Evolutionary conservation across 2,113 vertebrate genomes (phyloP).

Genomic region (Triplophysa tibetana): DNA sequence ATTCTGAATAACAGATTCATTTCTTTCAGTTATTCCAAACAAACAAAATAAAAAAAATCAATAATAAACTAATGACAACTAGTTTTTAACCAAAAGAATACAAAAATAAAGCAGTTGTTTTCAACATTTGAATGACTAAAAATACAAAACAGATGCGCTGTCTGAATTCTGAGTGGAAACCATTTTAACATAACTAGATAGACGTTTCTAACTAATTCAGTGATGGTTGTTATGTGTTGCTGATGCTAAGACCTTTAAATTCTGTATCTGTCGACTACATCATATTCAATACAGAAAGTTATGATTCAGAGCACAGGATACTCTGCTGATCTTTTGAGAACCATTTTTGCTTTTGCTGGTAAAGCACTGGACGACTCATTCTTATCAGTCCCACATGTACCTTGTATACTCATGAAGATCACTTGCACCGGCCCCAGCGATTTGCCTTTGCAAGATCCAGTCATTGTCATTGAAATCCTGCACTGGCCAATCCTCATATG

Average conservation of each 20-base stretch:
- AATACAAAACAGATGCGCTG: too few species aligned
- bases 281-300: neutral
- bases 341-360: neutral
- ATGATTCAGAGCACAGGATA: too few species aligned
- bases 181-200: too few species aligned
- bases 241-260: neutral
- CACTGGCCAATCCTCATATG: neutral
- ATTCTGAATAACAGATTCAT: neutral
- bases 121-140: too few species aligned
- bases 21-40: neutral
- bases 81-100: neutral
- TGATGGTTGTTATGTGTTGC: neutral
- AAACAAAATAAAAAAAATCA: neutral
- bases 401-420: neutral
- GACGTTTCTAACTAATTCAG: too few species aligned
- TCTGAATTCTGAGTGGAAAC: too few species aligned
- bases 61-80: neutral
- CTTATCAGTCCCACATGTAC: neutral
- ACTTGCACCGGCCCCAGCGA: neutral
- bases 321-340: neutral
- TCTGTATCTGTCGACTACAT: too few species aligned
- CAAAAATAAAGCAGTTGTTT: neutral
- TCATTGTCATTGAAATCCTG: neutral
- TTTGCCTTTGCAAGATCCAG: conserved; percentile 7
- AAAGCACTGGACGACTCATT: neutral